phyloP scores from a whole-genome alignment of 2,888 invertebrate genomes.

The Poecilus cupreus region DNA sequence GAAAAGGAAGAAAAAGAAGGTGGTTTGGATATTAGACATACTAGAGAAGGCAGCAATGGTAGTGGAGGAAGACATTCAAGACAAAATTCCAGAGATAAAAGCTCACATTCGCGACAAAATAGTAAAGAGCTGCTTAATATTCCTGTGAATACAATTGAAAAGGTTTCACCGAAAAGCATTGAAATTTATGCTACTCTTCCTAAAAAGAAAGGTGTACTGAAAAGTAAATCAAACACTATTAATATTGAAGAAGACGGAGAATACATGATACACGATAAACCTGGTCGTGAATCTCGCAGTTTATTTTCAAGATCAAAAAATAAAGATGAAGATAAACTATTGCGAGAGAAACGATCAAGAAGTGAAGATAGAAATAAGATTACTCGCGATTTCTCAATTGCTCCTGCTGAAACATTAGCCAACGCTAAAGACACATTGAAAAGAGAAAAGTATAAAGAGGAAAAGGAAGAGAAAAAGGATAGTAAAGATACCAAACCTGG shows the following conservation, averaged over 20 bases:
- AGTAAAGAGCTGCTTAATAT: slow-evolving; percentile 75
- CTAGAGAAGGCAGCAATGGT: slow-evolving; percentile 84
- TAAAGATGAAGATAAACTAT: slow-evolving; percentile 81
- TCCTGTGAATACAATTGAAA: slow-evolving; percentile 68
- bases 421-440: slow-evolving; percentile 75
- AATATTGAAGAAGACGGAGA: slow-evolving; percentile 85
- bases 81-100: slow-evolving; percentile 82
- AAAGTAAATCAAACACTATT: slow-evolving; percentile 77
- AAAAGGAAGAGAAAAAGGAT: slow-evolving; percentile 78
- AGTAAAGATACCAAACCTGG: slow-evolving; percentile 82
- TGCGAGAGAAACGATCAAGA: slow-evolving; percentile 85
- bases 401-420: slow-evolving; percentile 74
- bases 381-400: slow-evolving; percentile 82
- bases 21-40: slow-evolving; percentile 79
- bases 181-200: slow-evolving; percentile 95
- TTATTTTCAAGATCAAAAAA: slow-evolving; percentile 81
- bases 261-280: slow-evolving; percentile 79
- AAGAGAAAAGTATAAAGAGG: slow-evolving; percentile 76
- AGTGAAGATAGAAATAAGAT: slow-evolving; percentile 91
- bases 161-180: slow-evolving; percentile 78
- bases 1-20: slow-evolving; percentile 75
- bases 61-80: slow-evolving; percentile 83
- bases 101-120: slow-evolving; percentile 79
- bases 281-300: slow-evolving; percentile 82
- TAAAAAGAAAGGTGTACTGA: slow-evolving; percentile 85